Conservation (phyloP, 2,888 invertebrate genomes). For the Graphium colonna region DNA sequence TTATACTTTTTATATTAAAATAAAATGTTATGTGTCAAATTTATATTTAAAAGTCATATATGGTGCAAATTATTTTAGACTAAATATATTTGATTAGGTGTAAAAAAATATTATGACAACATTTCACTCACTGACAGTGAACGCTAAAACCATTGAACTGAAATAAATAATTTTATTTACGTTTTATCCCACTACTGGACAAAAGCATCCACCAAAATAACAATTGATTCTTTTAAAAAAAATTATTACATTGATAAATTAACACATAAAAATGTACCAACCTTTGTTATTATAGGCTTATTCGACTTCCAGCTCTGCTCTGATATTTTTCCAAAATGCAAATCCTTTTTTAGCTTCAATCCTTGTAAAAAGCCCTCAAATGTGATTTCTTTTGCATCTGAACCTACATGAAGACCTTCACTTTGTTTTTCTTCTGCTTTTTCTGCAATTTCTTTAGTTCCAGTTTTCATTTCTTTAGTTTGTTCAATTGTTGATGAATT, state of each 20-base stretch:
- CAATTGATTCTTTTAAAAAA: too few species aligned
- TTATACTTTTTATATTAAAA: too few species aligned
- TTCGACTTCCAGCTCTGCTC: constrained; percentile 62
- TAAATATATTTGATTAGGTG: too few species aligned
- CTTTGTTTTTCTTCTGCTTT: constrained; percentile 35
- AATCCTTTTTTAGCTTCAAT: constrained; percentile 59
- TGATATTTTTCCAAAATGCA: constrained; percentile 64
- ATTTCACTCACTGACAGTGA: too few species aligned
- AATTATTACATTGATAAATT: too few species aligned
- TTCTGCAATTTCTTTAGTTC: constrained; percentile 26
- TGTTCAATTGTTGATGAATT: constrained; percentile 41
- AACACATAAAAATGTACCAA: constrained; percentile 28
- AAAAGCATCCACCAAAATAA: too few species aligned
- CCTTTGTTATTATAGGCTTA: constrained; percentile 64
- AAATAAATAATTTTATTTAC: neutral
- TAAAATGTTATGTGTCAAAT: too few species aligned
- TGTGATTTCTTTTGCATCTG: constrained; percentile 57
- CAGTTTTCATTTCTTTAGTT: constrained; percentile 27
- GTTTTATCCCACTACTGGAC: too few species aligned
- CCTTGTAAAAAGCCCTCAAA: constrained; percentile 62
- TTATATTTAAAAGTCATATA: too few species aligned
- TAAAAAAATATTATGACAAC: too few species aligned
- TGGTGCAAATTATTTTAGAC: too few species aligned
- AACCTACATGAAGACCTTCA: constrained; percentile 44
- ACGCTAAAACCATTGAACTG: neutral